Evolutionary conservation across 2,888 invertebrate species (phyloP), one percentile per base, ranked within the genome.

Genomic region (Sesia apiformis): DNA sequence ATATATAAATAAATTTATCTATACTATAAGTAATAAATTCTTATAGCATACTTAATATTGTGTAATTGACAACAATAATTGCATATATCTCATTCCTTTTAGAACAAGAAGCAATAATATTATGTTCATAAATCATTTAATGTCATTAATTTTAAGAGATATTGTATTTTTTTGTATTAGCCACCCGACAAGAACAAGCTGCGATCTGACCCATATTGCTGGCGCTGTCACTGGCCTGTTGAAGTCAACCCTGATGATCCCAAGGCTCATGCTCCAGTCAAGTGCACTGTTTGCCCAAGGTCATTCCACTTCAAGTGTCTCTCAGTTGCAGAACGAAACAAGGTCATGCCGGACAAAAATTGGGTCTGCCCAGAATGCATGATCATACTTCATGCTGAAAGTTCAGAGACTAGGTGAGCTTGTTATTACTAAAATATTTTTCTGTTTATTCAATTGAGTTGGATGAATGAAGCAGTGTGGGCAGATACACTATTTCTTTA

Each of bases 311-410:
- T 90, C 7, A 94, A 93, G 72, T 98, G 98, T 81, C 90, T 94
- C 57, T 79, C 85, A 0, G 78, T 82, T 5, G 90, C 58, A 0
- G 87, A 87, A 57, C 67, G 86, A 72, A 65, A 84, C 87, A 69
- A 92, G 91, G 74, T 78, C 7, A 62, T 61, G 23, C 4, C 61
- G 3, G 79, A 80, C 5, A 83, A 81, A 56, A 81, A 65, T 55
- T 97, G 97, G 96, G 93, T 95, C 52, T 98, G 98, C 73, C 94
- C 95, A 0, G 98, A 98, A 78, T 98, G 98, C 77, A 90, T 93
- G 60, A 79, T 90, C 4, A 91, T 95, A 53, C 84, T 95, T 60
- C 91, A 92, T 65, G 94, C 94, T 4, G 95, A 95, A 76, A 93
- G 93, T 71, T 91, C 92, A 4, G 93, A 93, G 65, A 92, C 93